Percentiles rank a stretch among this genome's conserved stretches.
Conservation (phyloP, 2,113 vertebrate species). For the Tragulus kanchil region DNA sequence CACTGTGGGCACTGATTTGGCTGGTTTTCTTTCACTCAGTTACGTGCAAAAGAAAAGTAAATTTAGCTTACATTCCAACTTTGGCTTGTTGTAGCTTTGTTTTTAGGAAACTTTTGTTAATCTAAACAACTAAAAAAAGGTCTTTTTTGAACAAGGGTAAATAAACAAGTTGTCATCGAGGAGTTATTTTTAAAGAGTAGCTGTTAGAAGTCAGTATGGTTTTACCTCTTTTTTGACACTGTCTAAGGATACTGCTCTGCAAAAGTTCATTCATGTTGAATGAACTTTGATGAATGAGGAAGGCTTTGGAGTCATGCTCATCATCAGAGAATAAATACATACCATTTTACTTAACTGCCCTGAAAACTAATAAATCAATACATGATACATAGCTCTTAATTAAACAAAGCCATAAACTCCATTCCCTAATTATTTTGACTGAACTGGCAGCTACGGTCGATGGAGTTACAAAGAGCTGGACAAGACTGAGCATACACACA, state of each 20-base stretch:
- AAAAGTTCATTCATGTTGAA: not conserved
- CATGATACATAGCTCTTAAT: not conserved
- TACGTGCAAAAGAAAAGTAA: slow-evolving; percentile 3
- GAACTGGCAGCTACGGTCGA: not conserved
- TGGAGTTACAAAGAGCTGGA: not conserved
- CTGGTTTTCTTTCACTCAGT: slow-evolving; percentile 20
- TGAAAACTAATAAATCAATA: slow-evolving; percentile 6
- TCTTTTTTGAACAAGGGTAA: not conserved
- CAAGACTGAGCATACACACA: not conserved
- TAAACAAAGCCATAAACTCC: slow-evolving; percentile 16
- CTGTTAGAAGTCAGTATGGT: not conserved
- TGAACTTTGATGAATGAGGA: not conserved
- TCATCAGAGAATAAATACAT: not conserved
- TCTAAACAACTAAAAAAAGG: too few species aligned
- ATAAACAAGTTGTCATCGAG: not conserved
- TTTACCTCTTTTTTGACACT: not conserved
- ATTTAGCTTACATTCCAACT: slow-evolving; percentile 84
- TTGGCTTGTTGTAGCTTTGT: slow-evolving; percentile 1
- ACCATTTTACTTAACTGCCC: not conserved
- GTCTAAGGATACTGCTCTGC: not conserved
- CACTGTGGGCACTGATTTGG: not conserved
- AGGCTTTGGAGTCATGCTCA: not conserved
- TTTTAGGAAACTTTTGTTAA: too few species aligned
- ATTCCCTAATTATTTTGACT: slow-evolving; percentile 12
- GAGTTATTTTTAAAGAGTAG: not conserved